Conservation (phyloP, 1,140 invertebrate genomes). For the Antheraea pernyi region DNA sequence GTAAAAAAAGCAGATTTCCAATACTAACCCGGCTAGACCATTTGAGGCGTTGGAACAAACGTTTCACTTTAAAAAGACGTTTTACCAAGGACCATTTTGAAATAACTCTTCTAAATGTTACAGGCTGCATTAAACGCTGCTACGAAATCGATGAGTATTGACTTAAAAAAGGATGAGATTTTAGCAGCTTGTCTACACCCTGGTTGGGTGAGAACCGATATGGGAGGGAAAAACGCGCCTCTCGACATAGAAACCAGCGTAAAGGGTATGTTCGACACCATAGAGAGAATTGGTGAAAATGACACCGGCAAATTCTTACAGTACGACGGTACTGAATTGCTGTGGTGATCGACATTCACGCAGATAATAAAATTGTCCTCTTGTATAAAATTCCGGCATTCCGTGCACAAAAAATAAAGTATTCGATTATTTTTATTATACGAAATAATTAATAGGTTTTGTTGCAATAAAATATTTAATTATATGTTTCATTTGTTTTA, state of each 20-base stretch:
- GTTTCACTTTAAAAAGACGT: too few species aligned
- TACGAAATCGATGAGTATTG: constrained; percentile 91
- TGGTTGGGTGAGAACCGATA: constrained; percentile 94
- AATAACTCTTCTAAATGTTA: constrained; percentile 57
- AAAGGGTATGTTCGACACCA: constrained; percentile 82
- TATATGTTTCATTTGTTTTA: not conserved
- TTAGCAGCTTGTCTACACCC: constrained; percentile 89
- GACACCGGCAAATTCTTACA: constrained; percentile 89
- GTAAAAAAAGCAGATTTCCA: too few species aligned
- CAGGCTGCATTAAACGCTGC: constrained; percentile 92
- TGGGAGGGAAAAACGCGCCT: constrained; percentile 90
- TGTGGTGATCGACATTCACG: constrained; percentile 81
- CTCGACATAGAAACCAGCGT: constrained; percentile 85
- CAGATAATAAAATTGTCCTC: too few species aligned
- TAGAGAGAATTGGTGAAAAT: constrained; percentile 81
- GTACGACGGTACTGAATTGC: constrained; percentile 86
- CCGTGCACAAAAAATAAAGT: too few species aligned
- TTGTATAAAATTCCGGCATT: too few species aligned
- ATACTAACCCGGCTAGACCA: too few species aligned
- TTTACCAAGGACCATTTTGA: too few species aligned
- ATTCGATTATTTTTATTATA: too few species aligned
- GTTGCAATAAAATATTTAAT: too few species aligned
- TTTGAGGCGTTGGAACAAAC: too few species aligned
- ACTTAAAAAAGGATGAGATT: constrained; percentile 88
- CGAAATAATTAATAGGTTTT: too few species aligned